Evolutionary conservation across 2,888 invertebrate species (phyloP).

Genomic region (Stenoptilia bipunctidactyla): DNA sequence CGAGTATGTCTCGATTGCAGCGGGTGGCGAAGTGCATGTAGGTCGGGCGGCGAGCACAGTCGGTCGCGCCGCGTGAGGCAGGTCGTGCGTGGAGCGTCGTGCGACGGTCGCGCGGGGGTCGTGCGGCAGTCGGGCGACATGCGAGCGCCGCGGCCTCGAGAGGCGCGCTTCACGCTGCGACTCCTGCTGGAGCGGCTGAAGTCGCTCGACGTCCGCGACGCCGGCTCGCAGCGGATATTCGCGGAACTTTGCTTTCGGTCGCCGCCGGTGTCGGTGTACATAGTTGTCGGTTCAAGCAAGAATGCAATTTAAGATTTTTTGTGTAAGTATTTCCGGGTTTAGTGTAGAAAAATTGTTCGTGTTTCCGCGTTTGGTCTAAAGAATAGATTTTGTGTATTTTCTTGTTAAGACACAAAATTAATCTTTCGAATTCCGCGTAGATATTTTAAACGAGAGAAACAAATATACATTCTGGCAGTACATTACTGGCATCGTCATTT

Average conservation of each 20-base stretch:
- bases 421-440: no score
- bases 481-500: no score
- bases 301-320: no score
- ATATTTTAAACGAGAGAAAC: no score
- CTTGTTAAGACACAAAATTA: no score
- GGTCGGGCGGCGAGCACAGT: conserved; percentile 58
- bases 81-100: conserved; percentile 66
- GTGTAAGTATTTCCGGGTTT: no score
- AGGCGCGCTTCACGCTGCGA: conserved; percentile 18
- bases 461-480: no score
- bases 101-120: conserved; percentile 41
- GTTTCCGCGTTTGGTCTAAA: no score
- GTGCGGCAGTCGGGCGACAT: conserved; percentile 25
- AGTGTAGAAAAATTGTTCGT: no score
- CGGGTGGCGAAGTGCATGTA: conserved; percentile 67
- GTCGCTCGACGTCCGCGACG: conserved; percentile 11
- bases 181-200: conserved; percentile 20
- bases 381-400: no score
- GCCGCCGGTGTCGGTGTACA: conserved; percentile 46
- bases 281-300: no score
- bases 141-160: no score
- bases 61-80: conserved; percentile 61
- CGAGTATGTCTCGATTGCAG: conserved; percentile 70
- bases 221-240: conserved; percentile 24
- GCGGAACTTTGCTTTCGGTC: conserved; percentile 28